Percentiles rank a stretch among this genome's conserved stretches.
These are phyloP conservation scores for Myiozetetes cayanensis DNA, from an alignment of 2,113 vertebrate species.

Conservation along the genomic window DNA sequence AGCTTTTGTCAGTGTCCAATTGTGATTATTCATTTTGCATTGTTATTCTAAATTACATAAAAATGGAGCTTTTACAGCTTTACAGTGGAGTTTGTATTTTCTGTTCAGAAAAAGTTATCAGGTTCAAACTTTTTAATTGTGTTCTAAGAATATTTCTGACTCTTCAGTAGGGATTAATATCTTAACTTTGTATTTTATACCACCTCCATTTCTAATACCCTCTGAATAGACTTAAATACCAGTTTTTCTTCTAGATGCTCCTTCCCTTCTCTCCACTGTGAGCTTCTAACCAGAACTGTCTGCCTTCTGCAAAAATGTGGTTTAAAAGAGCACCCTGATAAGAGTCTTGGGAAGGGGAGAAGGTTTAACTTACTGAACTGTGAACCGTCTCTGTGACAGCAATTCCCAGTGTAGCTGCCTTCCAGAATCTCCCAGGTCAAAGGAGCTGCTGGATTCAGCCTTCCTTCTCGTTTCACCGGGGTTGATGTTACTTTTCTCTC, in stretches of 20 bases:
- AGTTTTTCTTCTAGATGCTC: neutral
- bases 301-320: neutral
- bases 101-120: neutral
- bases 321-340: neutral
- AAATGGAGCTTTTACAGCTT: neutral
- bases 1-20: neutral
- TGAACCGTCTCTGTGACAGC: slow-evolving; percentile 86
- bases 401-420: slow-evolving; percentile 79
- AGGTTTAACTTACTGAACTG: slow-evolving; percentile 78
- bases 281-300: neutral
- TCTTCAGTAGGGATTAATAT: neutral
- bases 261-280: neutral
- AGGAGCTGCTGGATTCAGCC: neutral
- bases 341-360: neutral
- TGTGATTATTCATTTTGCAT: neutral
- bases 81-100: neutral
- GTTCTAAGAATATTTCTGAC: neutral
- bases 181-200: neutral
- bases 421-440: slow-evolving; percentile 64
- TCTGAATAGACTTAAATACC: neutral
- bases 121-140: neutral
- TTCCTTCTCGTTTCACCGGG: slow-evolving; percentile 63
- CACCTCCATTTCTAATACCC: neutral
- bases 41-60: neutral
- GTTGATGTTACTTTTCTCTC: slow-evolving; percentile 82